Evolutionary conservation across 1,140 invertebrate species (phyloP), one percentile per base, ranked within the genome.

Genomic region (Sycophila sp.): DNA sequence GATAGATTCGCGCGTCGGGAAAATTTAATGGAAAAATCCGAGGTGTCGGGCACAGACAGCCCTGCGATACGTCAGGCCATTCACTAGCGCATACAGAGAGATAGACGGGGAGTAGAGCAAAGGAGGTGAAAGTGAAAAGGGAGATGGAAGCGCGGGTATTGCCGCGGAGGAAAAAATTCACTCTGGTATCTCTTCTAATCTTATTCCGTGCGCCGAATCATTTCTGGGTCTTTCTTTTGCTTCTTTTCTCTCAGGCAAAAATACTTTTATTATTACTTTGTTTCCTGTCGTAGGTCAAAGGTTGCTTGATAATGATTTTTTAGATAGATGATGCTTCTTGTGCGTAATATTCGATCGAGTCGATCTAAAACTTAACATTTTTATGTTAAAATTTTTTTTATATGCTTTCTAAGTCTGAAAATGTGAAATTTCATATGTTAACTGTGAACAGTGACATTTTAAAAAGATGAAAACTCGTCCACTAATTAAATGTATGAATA

Each of bases 1-100:
- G 83, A 86, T 86, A 84, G 83, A 86, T 86, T 85, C 72, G 76
- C 79, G 75, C 80, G 81, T 84, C 78, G 79, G 72, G 79, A 80
- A 85, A 84, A 84, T 84, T 85, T 86, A 86, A 86, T 86, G 83
- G 84, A 85, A 86, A 77, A 86, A 83, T 85, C 83, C 82, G 75
- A 77, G 78, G 82, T 84, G 83, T 86, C 84, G 84, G 76, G 77
- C 73, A 78, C 84, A 85, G 84, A 80, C 82, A 80, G 80, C 80
- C 74, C 77, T 75, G 75, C 80, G 79, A 85, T 85, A 86, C 81
- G 83, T 86, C 82, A 84, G 79, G 71, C 82, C 81, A 83, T 85
- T 83, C 80, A 78, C 76, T 73, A 66, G 74, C 74, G 71, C 71
- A 28, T 19, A 42, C 5, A 15, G n/a, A 42, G 13, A 42, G n/a